These are phyloP conservation scores for Argya squamiceps DNA, from an alignment of 2,797 vertebrate species.

Conservation along the genomic window DNA sequence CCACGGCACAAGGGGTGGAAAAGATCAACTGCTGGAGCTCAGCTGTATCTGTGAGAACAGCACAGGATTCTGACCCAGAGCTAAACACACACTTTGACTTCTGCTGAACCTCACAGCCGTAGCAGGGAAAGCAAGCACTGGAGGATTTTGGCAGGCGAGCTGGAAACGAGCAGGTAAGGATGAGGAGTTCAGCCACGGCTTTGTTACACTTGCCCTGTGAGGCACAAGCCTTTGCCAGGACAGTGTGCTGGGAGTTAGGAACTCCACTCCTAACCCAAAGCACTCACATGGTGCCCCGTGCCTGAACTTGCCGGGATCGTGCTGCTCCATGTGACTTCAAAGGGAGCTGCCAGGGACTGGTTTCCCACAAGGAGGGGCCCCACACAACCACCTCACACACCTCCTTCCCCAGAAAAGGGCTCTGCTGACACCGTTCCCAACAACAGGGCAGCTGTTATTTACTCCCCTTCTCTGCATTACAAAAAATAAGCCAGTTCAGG, in stretches of 20 bases:
- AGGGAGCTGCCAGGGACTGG: not conserved
- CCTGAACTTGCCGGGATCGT: conserved; percentile 11
- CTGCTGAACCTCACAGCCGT: not conserved
- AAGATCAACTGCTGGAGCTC: not conserved
- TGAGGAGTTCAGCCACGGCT: not conserved
- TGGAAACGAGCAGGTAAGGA: not conserved
- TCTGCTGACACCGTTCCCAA: not conserved
- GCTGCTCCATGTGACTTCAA: not conserved
- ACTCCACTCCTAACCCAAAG: not conserved
- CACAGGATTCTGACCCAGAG: not conserved
- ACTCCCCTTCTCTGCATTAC: not conserved
- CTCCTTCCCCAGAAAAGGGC: not conserved
- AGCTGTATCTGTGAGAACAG: not conserved
- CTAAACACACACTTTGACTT: not conserved
- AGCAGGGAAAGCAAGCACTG: not conserved
- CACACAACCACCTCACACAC: not conserved
- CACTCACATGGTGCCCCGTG: not conserved
- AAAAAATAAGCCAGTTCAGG: not conserved
- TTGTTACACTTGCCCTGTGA: not conserved
- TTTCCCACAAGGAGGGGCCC: conserved; percentile 29
- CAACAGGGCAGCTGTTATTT: not conserved
- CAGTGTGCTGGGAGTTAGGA: not conserved
- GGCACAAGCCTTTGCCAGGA: not conserved
- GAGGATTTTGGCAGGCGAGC: not conserved
- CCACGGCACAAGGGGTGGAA: not conserved